Evolutionary conservation across 2,113 vertebrate genomes (phyloP).

Genomic region (Chlorocebus sabaeus): DNA sequence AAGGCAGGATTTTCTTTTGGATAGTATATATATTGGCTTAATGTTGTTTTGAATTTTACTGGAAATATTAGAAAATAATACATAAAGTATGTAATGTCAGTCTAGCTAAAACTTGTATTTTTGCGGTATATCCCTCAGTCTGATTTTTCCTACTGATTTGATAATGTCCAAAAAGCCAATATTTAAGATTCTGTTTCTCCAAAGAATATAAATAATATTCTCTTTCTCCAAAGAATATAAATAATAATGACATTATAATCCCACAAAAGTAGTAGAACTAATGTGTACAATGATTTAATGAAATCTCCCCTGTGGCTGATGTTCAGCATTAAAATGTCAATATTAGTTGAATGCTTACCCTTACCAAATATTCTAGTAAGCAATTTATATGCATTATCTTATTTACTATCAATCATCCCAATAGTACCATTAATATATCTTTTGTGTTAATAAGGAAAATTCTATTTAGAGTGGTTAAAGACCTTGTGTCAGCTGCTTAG

Average conservation of each 20-base stretch:
- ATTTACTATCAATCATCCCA: not conserved
- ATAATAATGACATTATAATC: not conserved
- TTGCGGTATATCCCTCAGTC: not conserved
- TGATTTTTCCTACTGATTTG: slow-evolving; percentile 23
- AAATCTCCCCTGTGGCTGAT: not conserved
- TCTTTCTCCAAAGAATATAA: not conserved
- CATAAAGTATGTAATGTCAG: not conserved
- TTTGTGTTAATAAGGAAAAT: not conserved
- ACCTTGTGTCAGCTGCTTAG: not conserved
- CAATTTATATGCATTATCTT: not conserved
- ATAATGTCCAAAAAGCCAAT: not conserved
- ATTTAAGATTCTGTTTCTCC: not conserved
- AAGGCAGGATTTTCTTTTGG: not conserved
- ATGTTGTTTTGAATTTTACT: slow-evolving; percentile 3
- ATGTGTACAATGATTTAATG: not conserved
- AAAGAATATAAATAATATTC: not conserved
- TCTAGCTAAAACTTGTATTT: not conserved
- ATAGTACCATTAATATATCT: not conserved
- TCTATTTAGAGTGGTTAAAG: not conserved
- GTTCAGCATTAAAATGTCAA: not conserved
- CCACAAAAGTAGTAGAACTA: not conserved
- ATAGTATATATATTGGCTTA: not conserved
- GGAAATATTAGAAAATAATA: not conserved
- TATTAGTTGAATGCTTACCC: not conserved
- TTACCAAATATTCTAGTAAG: not conserved